Evolutionary conservation across 2,797 vertebrate species (phyloP), one percentile per base, ranked within the genome.

Genomic region (Danio tinwini): DNA sequence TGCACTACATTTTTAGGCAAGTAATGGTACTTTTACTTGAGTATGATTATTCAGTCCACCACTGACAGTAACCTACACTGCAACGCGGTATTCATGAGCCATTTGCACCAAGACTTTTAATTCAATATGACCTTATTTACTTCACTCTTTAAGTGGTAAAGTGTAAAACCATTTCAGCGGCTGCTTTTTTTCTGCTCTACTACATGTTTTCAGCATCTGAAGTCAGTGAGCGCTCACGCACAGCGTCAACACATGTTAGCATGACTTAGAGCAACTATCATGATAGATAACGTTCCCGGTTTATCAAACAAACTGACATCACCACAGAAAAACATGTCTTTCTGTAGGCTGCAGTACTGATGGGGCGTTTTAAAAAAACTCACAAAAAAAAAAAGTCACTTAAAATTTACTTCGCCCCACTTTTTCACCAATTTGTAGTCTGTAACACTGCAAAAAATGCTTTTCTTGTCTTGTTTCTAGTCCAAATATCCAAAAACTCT

Each of bases 201-300:
- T 49, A 37, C 16, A 40, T 49, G 21, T n/a, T 49, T 62, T 74
- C 29, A 37, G 14, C 6, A 14, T 62, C 16, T 40, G 17, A 13
- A 44, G 12, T 11, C 21, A 68, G 45, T 14, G 13, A 68, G 8
- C 5, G 17, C 13, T 58, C 39, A 21, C 5, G 2, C 69, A 56
- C 37, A 44, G 13, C 2, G 19, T 61, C 71, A 39, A n/a, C 71
- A 49, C 37, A 55, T 5, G 21, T 61, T 73, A 73, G 19, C 11
- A 73, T 73, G 42, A 49, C 42, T 74, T 17, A 49, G 42, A 47
- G 21, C 42, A 37, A n/a, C 74, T 55, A 65, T 65, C 73, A 75
- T 40, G 49, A 61, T 49, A 74, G n/a, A 74, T 37, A 59, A n/a
- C 42, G 42, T 61, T 47, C 29, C 6, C 0, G 8, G 21, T 17